These are phyloP conservation scores for Volucella inflata DNA, from an alignment of 2,888 invertebrate genomes.

Conservation along the genomic window DNA sequence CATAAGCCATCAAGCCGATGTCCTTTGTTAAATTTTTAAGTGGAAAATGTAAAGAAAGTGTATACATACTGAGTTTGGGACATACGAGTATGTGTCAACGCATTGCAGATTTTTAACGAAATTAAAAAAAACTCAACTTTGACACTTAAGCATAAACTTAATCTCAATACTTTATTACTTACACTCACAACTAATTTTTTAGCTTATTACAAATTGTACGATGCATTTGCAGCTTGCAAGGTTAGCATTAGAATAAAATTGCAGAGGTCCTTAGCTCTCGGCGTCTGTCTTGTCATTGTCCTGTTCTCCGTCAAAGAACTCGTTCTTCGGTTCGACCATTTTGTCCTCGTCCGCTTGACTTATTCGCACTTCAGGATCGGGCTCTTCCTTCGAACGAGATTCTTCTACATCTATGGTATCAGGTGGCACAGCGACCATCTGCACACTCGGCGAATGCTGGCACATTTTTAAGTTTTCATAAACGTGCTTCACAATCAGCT, in stretches of 20 bases:
- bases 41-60: no score
- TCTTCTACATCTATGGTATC: constrained; percentile 90
- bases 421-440: constrained; percentile 97
- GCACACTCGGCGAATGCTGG: constrained; percentile 97
- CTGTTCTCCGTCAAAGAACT: constrained; percentile 95
- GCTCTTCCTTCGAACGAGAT: constrained; percentile 88
- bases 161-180: constrained; percentile 60
- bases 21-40: no score
- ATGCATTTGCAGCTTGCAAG: constrained; percentile 18
- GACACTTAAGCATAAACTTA: constrained; percentile 29
- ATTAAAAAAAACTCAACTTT: no score
- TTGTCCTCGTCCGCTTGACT: constrained; percentile 92
- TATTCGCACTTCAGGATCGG: constrained; percentile 92
- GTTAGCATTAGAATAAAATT: constrained; percentile 7
- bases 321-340: constrained; percentile 92
- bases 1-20: no score
- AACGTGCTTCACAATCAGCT: constrained; percentile 94
- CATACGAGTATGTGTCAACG: no score
- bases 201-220: constrained; percentile 58
- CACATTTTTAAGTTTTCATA: constrained; percentile 97
- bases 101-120: no score
- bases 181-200: constrained; percentile 46
- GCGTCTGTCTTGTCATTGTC: constrained; percentile 91
- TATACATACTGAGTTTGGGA: no score
- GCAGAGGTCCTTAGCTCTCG: constrained; percentile 78